Evolutionary conservation across 2,888 invertebrate genomes (phyloP), one percentile per base, ranked within the genome.

Genomic region (Drosophila koepferae): DNA sequence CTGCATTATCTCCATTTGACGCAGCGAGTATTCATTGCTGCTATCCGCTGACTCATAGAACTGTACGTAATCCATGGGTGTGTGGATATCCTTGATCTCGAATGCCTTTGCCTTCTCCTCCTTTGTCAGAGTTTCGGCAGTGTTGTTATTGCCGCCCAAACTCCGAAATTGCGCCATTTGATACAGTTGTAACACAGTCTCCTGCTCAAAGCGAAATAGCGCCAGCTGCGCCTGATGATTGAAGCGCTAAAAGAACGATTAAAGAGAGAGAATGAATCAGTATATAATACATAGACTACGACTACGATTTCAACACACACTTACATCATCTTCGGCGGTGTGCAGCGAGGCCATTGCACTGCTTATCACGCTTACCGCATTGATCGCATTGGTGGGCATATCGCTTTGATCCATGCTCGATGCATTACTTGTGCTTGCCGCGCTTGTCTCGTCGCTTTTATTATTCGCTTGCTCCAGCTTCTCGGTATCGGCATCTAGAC

Each of bases 361-460:
- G 79, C 93, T 93, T 28, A 93, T 92, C 14, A 93, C 92, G 53
- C 92, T 91, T 0, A 93, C 92, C 12, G 92, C 92, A 86, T 93
- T 92, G 43, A 92, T 86, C 5, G 91, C 83, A 74, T 88, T 91
- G 56, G 77, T 88, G 34, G 86, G 83, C 63, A 86, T 80, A 23
- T 89, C 82, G 34, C 86, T 84, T n/a, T 76, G 86, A 58, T 86
- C 87, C 20, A 82, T 59, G 31, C 85, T 86, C 0, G 82, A 82
- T 14, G 79, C 81, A 20, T 51, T 51, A 28, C 74, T 71, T 10
- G 86, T 85, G 6, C 87, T 86, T 7, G 85, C 63, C 8, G 85
- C 75, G 34, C 80, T 90, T 0, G 82, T 85, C 2, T 73, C 73
- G 44, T 82, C 81, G 31, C 82, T 90, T 7, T 83, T 77, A 10